Evolutionary conservation across 2,113 vertebrate genomes (phyloP).

Genomic region (Seriola quinqueradiata): DNA sequence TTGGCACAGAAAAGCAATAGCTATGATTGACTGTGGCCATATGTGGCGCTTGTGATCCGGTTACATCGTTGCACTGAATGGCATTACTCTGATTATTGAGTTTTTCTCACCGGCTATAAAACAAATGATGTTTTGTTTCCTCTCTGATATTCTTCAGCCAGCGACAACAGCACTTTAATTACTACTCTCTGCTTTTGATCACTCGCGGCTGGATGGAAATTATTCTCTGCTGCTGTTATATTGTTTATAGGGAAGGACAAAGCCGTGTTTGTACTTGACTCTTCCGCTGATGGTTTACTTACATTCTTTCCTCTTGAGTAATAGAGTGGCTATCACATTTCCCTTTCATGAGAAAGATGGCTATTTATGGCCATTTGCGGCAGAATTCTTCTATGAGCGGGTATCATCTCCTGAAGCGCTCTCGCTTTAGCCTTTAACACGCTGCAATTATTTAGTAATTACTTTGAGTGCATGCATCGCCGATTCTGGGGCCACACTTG

Average conservation of each 20-base stretch:
- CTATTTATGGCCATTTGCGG: constrained; percentile 75
- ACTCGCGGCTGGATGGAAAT: constrained; percentile 62
- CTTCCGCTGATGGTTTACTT: constrained; percentile 82
- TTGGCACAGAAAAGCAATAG: constrained; percentile 65
- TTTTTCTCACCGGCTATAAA: constrained; percentile 36
- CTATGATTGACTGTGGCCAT: constrained; percentile 78
- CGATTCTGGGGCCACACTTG: constrained; percentile 67
- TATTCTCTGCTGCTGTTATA: constrained; percentile 62
- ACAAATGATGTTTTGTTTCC: constrained; percentile 66
- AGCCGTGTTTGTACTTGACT: constrained; percentile 82
- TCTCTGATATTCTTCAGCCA: constrained; percentile 27
- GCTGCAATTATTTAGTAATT: constrained; percentile 78
- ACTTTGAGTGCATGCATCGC: constrained; percentile 70
- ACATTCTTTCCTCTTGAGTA: constrained; percentile 84
- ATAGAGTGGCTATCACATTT: constrained; percentile 82
- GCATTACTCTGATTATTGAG: constrained; percentile 64
- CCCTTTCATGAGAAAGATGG: constrained; percentile 81
- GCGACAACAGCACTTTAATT: constrained; percentile 66
- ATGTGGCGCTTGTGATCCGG: constrained; percentile 79
- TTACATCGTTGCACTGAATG: constrained; percentile 64
- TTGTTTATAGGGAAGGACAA: constrained; percentile 80
- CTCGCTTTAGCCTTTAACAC: constrained; percentile 70
- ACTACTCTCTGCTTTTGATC: constrained; percentile 62
- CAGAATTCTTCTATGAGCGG: constrained; percentile 59
- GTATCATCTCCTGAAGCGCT: constrained; percentile 60